Base-by-base conservation (phyloP, 1,140 invertebrate genomes). In the Goniozus legneri region DNA sequence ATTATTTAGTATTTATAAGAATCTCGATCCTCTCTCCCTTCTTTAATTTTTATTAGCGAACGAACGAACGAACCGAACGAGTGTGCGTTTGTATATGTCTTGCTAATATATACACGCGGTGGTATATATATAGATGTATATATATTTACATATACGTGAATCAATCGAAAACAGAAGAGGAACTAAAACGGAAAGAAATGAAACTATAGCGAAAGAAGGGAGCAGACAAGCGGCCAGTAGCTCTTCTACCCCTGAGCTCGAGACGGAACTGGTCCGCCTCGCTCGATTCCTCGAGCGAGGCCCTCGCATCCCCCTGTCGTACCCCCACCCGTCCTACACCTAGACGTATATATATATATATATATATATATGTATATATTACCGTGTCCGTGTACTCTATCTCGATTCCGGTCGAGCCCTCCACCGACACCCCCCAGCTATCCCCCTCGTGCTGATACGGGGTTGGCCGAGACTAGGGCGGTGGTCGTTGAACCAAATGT, bases 201-300 rank as follows among this genome's bases (percentile, higher is more conserved):
- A 73, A 73, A 73, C 65, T 73, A 67, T 64, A 73, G 71, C 68
- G 71, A 73, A 73, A 71, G 68, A 71, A 73, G 69, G 71, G 69
- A 73, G 70, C 69, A 71, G 69, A 71, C 66, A 70, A 71, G 62
- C 67, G 64, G 61, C 69, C 66, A 67, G 65, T 69, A 65, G 67
- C 67, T 69, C 67, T 69, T 69, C 68, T 71, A 71, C 66, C 62
- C 69, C 69, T 66, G 69, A 64, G 63, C 68, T 72, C 65, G 64
- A 65, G 60, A 60, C 57, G 59, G 58, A 67, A 72, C 62, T 66
- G 67, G 57, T 55, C 61, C 51, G 49, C 47, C n/a, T 37, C 42
- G 13, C 37, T 38, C 14, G 40, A 24, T 38, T 49, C 39, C 49
- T 52, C 32, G 22, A 37, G 38, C 44, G 6, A 3, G 20, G 2